Evolutionary conservation across 2,888 invertebrate species (phyloP).

Genomic region (Agonopterix alstromeriana): DNA sequence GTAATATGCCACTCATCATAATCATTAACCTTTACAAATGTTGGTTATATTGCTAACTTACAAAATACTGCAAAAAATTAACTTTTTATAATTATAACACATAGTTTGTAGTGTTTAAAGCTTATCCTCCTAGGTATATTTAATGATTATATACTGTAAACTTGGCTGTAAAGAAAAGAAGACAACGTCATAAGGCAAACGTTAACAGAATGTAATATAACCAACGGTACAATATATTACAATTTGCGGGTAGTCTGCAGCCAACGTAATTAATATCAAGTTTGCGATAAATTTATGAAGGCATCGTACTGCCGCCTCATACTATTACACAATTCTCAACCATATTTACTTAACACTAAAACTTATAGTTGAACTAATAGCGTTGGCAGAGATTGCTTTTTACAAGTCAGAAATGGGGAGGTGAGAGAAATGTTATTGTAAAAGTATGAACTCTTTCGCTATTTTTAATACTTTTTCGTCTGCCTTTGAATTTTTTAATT

Average conservation of each 20-base stretch:
- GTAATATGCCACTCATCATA: too few species aligned
- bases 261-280: constrained; percentile 67
- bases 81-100: too few species aligned
- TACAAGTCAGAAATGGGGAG: constrained; percentile 23
- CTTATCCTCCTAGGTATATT: too few species aligned
- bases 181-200: constrained; percentile 1
- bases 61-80: too few species aligned
- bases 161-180: background rate
- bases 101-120: too few species aligned
- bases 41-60: too few species aligned
- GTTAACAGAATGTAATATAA: background rate
- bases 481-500: background rate
- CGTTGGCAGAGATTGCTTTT: constrained; percentile 15
- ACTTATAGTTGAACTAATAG: constrained; percentile 3
- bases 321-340: constrained; percentile 23
- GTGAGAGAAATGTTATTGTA: constrained; percentile 27
- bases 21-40: too few species aligned
- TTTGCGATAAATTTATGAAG: constrained; percentile 55
- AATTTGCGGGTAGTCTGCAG: constrained; percentile 51
- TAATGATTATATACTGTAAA: background rate
- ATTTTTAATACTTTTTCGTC: constrained; percentile 8
- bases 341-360: constrained; percentile 16
- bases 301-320: constrained; percentile 13
- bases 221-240: constrained; percentile 40
- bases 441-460: constrained; percentile 16